Evolutionary conservation across 2,888 invertebrate genomes (phyloP), one percentile per base, ranked within the genome.

Genomic region (Litoditis marina): DNA sequence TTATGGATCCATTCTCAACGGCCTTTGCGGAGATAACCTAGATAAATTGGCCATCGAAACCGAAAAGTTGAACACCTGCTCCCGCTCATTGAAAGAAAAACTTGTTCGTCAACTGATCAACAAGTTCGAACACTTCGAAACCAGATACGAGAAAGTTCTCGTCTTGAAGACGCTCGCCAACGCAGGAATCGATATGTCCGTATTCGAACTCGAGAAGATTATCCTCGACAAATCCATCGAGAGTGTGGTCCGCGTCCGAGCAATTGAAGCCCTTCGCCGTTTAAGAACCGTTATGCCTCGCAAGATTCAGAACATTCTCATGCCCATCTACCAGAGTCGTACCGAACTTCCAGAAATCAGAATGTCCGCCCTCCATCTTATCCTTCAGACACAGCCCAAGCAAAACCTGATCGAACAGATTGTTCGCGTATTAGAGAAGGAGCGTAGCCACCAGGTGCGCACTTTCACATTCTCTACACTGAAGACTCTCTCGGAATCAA

Each of bases 121-220:
- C 39, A 62, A 63, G 59, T 74, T 65, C 70, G 73, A 66, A 39
- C 55, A 60, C 57, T 68, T 70, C 34, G 42, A 56, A 13, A 66
- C 65, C 57, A 58, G 64, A 47, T 71, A 73, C 68, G 77, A 80
- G 64, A 76, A 79, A 66, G 57, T 80, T 27, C 71, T 81, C 42
- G 70, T 69, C 57, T 69, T 82, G 57, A 80, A 81, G 68, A 68
- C 79, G 32, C 51, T 82, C 51, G 76, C 74, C 65, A 82, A 82
- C 66, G 78, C 80, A 46, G 82, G 77, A 64, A 64, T 80, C 54
- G 78, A 79, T 60, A 58, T 66, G 50, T 60, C 71, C 51, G 65
- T 79, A 49, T 57, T 65, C 57, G 68, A 73, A 55, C 71, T 82
- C 58, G 77, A 81, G 69, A 76, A 77, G 60, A 79, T 82, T 69